Percentiles rank a stretch among this genome's conserved stretches.
These are phyloP conservation scores for Sebastes steindachneri DNA, from an alignment of 2,797 vertebrate species.

Conservation along the genomic window DNA sequence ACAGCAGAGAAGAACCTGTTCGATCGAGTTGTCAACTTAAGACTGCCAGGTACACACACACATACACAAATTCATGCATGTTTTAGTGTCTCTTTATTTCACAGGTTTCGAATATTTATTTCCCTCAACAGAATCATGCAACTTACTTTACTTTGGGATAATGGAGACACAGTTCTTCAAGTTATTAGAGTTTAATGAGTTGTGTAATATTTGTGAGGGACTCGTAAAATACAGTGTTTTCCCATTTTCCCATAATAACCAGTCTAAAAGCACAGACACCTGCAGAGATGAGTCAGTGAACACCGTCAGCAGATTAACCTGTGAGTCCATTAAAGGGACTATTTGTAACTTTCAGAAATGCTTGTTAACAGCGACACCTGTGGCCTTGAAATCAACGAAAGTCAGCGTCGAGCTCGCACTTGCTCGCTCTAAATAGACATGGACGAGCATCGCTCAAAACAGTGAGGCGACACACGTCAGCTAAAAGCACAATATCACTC, in stretches of 20 bases:
- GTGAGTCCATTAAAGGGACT: neutral
- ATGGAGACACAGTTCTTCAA: neutral
- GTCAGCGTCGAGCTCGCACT: too few species aligned
- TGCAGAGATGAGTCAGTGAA: neutral
- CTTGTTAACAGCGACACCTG: neutral
- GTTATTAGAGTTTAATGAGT: neutral
- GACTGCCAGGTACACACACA: constrained; percentile 88
- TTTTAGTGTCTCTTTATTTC: neutral
- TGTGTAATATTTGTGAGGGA: neutral
- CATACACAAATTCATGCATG: neutral
- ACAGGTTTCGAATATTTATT: neutral
- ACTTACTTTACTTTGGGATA: neutral
- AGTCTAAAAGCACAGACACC: neutral
- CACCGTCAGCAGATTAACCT: neutral
- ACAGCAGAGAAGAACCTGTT: constrained; percentile 98
- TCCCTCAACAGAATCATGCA: neutral
- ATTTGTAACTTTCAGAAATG: too few species aligned
- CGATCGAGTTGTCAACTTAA: constrained; percentile 95
- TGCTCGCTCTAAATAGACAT: too few species aligned
- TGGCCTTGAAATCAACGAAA: too few species aligned
- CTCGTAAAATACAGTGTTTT: neutral
- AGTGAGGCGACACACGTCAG: too few species aligned
- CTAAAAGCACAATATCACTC: too few species aligned
- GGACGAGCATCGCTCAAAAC: too few species aligned
- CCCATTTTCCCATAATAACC: neutral